Evolutionary conservation across 1,140 invertebrate genomes (phyloP), one percentile per base, ranked within the genome.

Genomic region (Nylanderia fulva): DNA sequence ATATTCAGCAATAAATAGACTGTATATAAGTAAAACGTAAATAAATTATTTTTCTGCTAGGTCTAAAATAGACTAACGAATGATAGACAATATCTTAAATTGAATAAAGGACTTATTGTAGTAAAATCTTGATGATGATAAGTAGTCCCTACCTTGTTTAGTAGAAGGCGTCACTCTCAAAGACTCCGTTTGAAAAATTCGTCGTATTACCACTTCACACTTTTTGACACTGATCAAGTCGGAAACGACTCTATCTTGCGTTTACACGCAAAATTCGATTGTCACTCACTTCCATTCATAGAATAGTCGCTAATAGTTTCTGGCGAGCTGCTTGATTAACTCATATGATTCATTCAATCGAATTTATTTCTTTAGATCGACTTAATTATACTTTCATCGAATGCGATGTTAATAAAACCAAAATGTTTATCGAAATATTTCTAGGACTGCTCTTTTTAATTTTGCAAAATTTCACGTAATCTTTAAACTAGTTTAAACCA

Each of bases 91-190:
- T 54, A 72, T 54, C 29, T 71, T 21, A 29, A 18, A 56, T 72
- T 54, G 29, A 54, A 8, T 24, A 9, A 39, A 58, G 15, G 56
- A 36, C 13, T 1, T 36, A 58, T 74, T 6, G 29, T 52, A 15
- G 15, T 52, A 36, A n/a, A n/a, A 72, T 72, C 33, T 54, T 27
- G 29, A 0, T n/a, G 9, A 9, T 36, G 24, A 6, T 27, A 24
- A 77, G 6, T 27, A 24, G 45, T 15, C 42, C 85, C 52, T 87
- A 87, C 87, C 86, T 88, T 72, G 24, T 68, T 85, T 9, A 11
- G 18, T 39, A 27, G 18, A 24, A 27, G 18, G 21, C 77, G 27
- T 7, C 39, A 63, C 11, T 48, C 9, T 15, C 21, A n/a, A 36
- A 27, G 8, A 11, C n/a, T 13, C n/a, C 61, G 1, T 13, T 42